A percentile compares a stretch with the other conserved stretches of the same genome.
Conservation (phyloP, 2,797 vertebrate genomes). For the Cottoperca gobio region DNA sequence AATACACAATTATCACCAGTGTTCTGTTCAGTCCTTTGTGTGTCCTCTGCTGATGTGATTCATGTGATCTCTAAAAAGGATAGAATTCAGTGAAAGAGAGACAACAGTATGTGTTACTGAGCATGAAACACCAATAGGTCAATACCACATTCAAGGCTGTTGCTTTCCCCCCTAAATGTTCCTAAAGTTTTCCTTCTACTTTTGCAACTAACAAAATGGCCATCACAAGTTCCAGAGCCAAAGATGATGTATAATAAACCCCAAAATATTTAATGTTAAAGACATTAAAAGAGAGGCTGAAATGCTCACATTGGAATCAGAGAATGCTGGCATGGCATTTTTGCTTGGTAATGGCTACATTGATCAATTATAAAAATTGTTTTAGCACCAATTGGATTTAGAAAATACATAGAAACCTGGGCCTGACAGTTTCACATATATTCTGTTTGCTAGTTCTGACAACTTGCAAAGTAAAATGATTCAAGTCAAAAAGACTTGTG, state of each 20-base stretch:
- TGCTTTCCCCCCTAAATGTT: too few species aligned
- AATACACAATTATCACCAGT: conserved; percentile 61
- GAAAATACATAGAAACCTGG: neutral
- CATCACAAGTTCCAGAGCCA: too few species aligned
- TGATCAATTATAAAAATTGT: too few species aligned
- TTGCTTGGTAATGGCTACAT: too few species aligned
- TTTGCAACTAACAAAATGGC: too few species aligned
- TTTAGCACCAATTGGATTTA: neutral
- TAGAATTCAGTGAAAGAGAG: conserved; percentile 28
- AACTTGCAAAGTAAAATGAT: too few species aligned
- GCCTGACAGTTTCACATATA: neutral
- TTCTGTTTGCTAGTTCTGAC: neutral
- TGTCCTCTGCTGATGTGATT: conserved; percentile 52
- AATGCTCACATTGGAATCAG: too few species aligned
- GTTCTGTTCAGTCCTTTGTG: conserved; percentile 41
- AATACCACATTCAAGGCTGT: neutral
- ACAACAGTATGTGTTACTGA: conserved; percentile 16
- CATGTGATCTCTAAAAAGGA: conserved; percentile 41
- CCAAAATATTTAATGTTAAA: too few species aligned
- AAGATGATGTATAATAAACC: too few species aligned
- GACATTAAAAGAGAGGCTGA: too few species aligned
- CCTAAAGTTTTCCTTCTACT: neutral
- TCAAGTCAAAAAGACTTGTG: too few species aligned
- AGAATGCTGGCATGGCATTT: too few species aligned
- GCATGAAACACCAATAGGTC: neutral